Evolutionary conservation across 92 coral and sea anemone species (phyloP).

Genomic region (Epizoanthus scotinus): DNA sequence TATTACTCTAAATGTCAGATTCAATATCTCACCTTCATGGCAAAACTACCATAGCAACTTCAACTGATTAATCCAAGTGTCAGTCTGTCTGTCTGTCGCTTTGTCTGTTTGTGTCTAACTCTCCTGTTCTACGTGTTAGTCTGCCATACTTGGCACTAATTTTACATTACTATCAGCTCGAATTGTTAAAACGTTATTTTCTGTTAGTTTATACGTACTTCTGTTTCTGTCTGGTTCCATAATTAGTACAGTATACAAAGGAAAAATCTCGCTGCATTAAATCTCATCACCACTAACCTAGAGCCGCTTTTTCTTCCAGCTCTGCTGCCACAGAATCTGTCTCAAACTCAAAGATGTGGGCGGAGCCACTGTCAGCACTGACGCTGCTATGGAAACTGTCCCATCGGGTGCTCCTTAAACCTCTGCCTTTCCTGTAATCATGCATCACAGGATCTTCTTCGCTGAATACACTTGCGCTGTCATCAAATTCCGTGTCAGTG

Average conservation of each 20-base stretch:
- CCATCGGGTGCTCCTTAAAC: conserved; percentile 72
- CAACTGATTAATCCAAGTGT: no score
- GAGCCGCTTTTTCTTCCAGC: conserved; percentile 52
- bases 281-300: conserved; percentile 46
- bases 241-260: not conserved
- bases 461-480: conserved; percentile 55
- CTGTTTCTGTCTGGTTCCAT: not conserved
- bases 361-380: conserved; percentile 98
- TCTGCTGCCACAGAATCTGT: conserved; percentile 71
- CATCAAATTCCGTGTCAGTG: conserved; percentile 74
- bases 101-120: no score
- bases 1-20: no score
- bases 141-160: no score
- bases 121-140: no score
- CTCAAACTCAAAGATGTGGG: conserved; percentile 84
- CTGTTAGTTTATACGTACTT: no score
- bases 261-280: no score
- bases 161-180: no score
- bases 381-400: conserved; percentile 95
- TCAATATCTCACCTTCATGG: no score
- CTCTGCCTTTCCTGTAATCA: conserved; percentile 46
- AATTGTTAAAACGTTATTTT: no score
- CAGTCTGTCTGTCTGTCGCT: no score
- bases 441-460: conserved; percentile 45
- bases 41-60: no score